These are phyloP conservation scores for Lumbricus terrestris DNA, from an alignment of 2,888 invertebrate genomes.

Conservation along the genomic window DNA sequence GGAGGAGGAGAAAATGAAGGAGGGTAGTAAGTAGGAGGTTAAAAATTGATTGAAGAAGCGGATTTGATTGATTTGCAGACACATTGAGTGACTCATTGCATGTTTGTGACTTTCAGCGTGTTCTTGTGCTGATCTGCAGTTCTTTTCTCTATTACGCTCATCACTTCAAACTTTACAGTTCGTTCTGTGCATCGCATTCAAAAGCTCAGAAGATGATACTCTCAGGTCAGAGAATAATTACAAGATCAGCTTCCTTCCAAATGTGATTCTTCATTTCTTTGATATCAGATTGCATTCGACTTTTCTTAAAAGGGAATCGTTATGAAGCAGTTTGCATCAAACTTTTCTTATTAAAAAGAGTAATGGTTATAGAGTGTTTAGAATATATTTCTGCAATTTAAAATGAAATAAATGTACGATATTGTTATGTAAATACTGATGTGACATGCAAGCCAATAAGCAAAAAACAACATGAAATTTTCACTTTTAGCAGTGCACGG, in stretches of 20 bases:
- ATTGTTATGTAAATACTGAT: too few species aligned
- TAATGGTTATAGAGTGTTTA: too few species aligned
- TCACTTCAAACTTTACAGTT: constrained; percentile 97
- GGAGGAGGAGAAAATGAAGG: background rate
- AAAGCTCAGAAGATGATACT: constrained; percentile 92
- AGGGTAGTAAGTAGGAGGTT: background rate
- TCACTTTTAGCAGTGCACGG: background rate
- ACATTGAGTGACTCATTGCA: background rate
- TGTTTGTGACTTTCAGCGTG: constrained; percentile 67
- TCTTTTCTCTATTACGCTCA: constrained; percentile 96
- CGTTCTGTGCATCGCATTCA: constrained; percentile 97
- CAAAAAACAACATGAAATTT: too few species aligned
- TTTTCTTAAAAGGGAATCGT: background rate
- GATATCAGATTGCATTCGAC: background rate
- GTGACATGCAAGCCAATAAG: too few species aligned
- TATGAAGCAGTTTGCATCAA: too few species aligned
- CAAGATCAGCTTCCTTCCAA: background rate
- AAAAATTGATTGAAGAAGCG: background rate
- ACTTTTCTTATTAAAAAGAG: too few species aligned
- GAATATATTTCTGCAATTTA: too few species aligned
- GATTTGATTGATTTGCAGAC: background rate
- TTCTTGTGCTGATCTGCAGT: constrained; percentile 90
- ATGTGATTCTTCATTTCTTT: background rate
- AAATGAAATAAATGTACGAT: too few species aligned
- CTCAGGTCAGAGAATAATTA: background rate